phyloP scores from a whole-genome alignment of 2,797 vertebrate species.

The Anguilla obscura region DNA sequence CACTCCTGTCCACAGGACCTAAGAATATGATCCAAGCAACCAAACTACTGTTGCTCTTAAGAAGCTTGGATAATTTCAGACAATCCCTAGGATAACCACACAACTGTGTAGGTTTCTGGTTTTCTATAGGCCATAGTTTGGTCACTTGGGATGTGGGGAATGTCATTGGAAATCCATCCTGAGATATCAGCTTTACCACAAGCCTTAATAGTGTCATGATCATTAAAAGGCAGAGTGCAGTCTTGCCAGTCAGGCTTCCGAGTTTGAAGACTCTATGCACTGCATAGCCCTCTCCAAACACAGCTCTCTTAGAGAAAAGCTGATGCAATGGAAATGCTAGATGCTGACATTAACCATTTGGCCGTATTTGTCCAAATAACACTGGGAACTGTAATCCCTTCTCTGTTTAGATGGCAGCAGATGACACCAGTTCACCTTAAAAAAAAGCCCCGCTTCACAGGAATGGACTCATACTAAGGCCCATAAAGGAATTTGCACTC shows the following conservation, averaged over 20 bases:
- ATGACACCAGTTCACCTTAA: background rate
- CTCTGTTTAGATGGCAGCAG: background rate
- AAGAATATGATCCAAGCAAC: background rate
- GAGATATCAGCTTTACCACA: conserved; percentile 10
- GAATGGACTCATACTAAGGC: conserved; percentile 70
- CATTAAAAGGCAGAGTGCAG: background rate
- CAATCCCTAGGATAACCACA: background rate
- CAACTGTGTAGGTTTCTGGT: background rate
- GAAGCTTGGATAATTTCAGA: background rate
- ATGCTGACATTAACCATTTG: background rate
- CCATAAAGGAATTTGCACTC: conserved; percentile 64
- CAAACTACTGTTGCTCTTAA: background rate
- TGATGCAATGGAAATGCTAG: background rate
- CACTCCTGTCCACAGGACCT: background rate
- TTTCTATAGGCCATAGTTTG: background rate
- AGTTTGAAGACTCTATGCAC: background rate
- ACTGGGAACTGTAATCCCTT: background rate
- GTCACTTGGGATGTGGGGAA: background rate
- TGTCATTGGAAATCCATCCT: conserved; percentile 7
- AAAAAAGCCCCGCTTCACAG: conserved; percentile 56
- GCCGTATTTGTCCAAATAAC: background rate
- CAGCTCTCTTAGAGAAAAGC: background rate
- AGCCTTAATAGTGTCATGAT: background rate
- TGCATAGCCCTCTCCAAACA: background rate
- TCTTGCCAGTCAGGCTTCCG: too few relatives aligned